Conservation (phyloP, 2,888 invertebrate species). For the Steromphala cineraria region DNA sequence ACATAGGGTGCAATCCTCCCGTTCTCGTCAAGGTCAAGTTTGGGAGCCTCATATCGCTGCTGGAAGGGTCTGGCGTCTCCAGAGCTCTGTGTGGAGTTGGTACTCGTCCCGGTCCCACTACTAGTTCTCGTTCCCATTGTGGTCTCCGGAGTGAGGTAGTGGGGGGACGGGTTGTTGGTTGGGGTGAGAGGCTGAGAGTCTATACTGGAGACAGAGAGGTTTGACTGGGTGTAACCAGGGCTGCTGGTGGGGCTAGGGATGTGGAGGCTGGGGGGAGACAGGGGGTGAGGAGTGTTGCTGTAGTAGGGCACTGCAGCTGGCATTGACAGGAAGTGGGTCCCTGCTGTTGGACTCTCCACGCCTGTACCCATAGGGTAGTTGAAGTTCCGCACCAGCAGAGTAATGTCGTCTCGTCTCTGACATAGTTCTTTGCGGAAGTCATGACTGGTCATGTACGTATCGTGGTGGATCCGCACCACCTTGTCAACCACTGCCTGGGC, state of each 20-base stretch:
- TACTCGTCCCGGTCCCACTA: constrained; percentile 61
- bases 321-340: constrained; percentile 30
- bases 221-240: constrained; percentile 23
- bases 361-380: constrained; percentile 85
- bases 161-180: constrained; percentile 31
- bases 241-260: constrained; percentile 21
- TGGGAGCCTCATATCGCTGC: constrained; percentile 44
- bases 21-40: constrained; percentile 80
- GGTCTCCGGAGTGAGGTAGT: constrained; percentile 37
- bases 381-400: constrained; percentile 89
- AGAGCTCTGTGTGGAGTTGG: constrained; percentile 69
- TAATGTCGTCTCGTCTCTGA: constrained; percentile 87
- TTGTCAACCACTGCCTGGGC: constrained; percentile 91
- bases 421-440: constrained; percentile 62
- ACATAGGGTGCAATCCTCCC: constrained; percentile 87
- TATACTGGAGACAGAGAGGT: constrained; percentile 35
- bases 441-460: constrained; percentile 81
- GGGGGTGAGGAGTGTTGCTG: not conserved
- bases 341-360: constrained; percentile 72
- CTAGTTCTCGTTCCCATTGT: constrained; percentile 37
- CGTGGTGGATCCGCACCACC: constrained; percentile 88
- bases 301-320: not conserved
- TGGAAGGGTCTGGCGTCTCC: constrained; percentile 57
- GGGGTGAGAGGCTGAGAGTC: constrained; percentile 40
- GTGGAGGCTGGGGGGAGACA: constrained; percentile 22